Percentiles rank a stretch among this genome's conserved stretches.
phyloP scores from a whole-genome alignment of 2,797 vertebrate species.

The Enteromius trimaculatus region DNA sequence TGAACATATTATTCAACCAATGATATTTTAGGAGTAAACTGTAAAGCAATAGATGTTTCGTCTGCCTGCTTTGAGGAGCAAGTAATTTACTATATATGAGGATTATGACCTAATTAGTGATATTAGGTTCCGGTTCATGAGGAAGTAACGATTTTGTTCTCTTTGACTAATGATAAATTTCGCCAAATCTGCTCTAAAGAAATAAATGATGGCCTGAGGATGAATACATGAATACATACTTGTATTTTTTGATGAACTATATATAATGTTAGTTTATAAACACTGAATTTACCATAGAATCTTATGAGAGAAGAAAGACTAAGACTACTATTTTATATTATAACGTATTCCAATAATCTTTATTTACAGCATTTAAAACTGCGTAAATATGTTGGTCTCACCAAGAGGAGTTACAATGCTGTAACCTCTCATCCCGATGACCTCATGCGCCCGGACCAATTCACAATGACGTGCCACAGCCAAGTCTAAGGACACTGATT shows the following conservation, averaged over 20 bases:
- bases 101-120: too few relatives aligned
- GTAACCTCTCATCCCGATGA: constrained; percentile 86
- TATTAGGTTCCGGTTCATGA: neutral
- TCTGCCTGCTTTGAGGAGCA: neutral
- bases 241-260: too few relatives aligned
- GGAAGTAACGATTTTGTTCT: neutral
- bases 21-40: too few relatives aligned
- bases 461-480: constrained; percentile 85
- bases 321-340: neutral
- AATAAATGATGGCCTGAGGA: neutral
- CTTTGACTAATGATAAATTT: neutral
- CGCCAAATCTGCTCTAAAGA: neutral
- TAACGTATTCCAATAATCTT: neutral
- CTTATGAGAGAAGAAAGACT: neutral
- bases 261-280: too few relatives aligned
- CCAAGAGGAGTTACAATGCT: constrained; percentile 83
- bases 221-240: neutral
- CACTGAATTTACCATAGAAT: neutral
- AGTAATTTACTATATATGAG: neutral
- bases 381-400: constrained; percentile 65
- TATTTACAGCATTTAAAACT: neutral
- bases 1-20: neutral
- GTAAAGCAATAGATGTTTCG: neutral
- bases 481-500: constrained; percentile 87
- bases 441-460: constrained; percentile 81